Evolutionary conservation across 2,888 invertebrate species (phyloP).

Genomic region (Drosophila picticornis): DNA sequence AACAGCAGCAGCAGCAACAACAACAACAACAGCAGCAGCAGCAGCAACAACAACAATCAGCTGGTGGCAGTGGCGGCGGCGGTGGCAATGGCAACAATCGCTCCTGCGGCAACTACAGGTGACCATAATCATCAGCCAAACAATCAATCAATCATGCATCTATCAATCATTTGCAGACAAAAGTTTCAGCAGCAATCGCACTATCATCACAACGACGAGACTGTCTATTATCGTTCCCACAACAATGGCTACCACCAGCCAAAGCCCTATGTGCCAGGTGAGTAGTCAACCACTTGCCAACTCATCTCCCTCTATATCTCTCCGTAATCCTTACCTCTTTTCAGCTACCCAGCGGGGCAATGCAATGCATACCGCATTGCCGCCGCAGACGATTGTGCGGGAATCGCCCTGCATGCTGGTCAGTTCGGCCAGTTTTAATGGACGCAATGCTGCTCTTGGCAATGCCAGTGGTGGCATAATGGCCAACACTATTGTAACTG

Average conservation of each 20-base stretch:
- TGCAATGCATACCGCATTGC: conserved; percentile 81
- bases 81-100: conserved; percentile 70
- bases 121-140: background rate
- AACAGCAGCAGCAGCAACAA: conserved; percentile 81
- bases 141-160: background rate
- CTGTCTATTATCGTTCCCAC: conserved; percentile 83
- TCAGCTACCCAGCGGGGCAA: conserved; percentile 81
- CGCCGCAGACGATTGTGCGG: conserved; percentile 81
- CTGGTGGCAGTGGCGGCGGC: conserved; percentile 49
- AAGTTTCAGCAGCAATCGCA: conserved; percentile 83
- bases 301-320: background rate
- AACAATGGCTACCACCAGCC: conserved; percentile 82
- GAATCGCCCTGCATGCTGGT: conserved; percentile 82
- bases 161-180: conserved; percentile 62
- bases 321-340: background rate
- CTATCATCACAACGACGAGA: conserved; percentile 84
- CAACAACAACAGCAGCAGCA: conserved; percentile 66
- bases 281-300: conserved; percentile 21
- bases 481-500: conserved; percentile 74
- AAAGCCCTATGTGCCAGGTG: conserved; percentile 84
- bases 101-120: conserved; percentile 74
- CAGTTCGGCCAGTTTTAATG: conserved; percentile 81
- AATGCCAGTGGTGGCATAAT: conserved; percentile 73
- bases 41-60: conserved; percentile 43
- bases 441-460: conserved; percentile 78